Evolutionary conservation across 1,140 invertebrate species (phyloP).

Genomic region (Kradibia gibbosae): DNA sequence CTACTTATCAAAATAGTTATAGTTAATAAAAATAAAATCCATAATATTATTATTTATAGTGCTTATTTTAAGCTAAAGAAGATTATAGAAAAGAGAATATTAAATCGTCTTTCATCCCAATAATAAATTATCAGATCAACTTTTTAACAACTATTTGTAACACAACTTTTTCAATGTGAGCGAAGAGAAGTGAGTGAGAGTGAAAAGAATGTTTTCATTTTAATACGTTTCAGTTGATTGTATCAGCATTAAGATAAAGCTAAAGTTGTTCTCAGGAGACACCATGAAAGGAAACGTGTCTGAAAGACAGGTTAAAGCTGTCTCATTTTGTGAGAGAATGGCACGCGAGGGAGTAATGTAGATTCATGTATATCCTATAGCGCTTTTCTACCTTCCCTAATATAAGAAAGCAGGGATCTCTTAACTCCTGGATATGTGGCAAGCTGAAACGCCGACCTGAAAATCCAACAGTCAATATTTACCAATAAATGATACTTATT

Average conservation of each 20-base stretch:
- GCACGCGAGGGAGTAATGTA: slow-evolving; percentile 40
- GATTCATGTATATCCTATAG: not conserved
- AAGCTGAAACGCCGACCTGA: not conserved
- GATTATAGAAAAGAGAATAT: too few species aligned
- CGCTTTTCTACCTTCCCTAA: not conserved
- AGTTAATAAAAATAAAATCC: too few species aligned
- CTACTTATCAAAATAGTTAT: too few species aligned
- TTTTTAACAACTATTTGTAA: not conserved
- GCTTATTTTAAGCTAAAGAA: too few species aligned
- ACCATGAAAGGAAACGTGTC: not conserved
- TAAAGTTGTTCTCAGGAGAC: slow-evolving; percentile 37
- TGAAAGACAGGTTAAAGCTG: slow-evolving; percentile 31
- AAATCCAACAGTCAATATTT: not conserved
- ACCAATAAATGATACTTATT: too few species aligned
- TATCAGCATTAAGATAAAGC: slow-evolving; percentile 41
- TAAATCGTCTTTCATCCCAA: not conserved
- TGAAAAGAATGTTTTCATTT: slow-evolving; percentile 6
- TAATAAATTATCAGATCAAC: not conserved
- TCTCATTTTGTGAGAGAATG: slow-evolving; percentile 41
- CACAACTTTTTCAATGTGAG: not conserved
- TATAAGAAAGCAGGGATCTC: slow-evolving; percentile 7
- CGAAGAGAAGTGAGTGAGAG: not conserved
- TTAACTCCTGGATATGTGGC: not conserved
- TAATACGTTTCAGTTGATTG: slow-evolving; percentile 18
- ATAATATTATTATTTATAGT: too few species aligned